Percentiles rank a stretch among this genome's conserved stretches.
Conservation (phyloP, 2,113 vertebrate species). For the Oostethus manadensis region DNA sequence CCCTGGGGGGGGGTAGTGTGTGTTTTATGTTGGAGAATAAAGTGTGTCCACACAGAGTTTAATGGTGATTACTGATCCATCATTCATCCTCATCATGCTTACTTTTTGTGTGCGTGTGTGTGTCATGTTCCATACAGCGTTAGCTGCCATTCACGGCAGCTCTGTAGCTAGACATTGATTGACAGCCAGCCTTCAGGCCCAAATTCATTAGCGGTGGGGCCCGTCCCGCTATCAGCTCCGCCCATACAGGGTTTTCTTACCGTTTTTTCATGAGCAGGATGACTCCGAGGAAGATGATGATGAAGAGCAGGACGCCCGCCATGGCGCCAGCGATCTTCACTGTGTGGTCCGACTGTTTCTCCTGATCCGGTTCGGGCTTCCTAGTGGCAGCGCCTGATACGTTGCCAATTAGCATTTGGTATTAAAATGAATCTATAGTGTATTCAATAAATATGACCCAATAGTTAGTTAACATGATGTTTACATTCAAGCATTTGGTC, state of each 20-base stretch:
- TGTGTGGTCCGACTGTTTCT: slow-evolving; percentile 57
- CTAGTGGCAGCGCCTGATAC: slow-evolving; percentile 49
- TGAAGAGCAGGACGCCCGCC: slow-evolving; percentile 54
- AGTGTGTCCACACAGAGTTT: slow-evolving; percentile 52
- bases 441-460: too few relatives aligned
- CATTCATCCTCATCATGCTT: slow-evolving; percentile 36
- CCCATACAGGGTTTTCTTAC: slow-evolving; percentile 15
- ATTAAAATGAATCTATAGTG: too few relatives aligned
- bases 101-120: not conserved
- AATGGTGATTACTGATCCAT: slow-evolving; percentile 54
- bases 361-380: slow-evolving; percentile 53
- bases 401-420: too few relatives aligned
- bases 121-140: not conserved
- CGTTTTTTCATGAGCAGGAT: slow-evolving; percentile 62
- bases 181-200: not conserved
- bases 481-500: too few relatives aligned
- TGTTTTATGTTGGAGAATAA: slow-evolving; percentile 58
- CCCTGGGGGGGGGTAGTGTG: slow-evolving; percentile 28
- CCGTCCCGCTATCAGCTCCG: not conserved
- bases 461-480: too few relatives aligned
- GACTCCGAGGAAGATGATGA: slow-evolving; percentile 65
- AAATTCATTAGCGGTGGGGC: too few relatives aligned
- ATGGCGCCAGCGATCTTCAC: slow-evolving; percentile 62
- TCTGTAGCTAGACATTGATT: not conserved
- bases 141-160: too few relatives aligned